Percentiles rank a stretch among this genome's conserved stretches.
Evolutionary conservation across 1,140 invertebrate species (phyloP).

Genomic region (Drosophila eugracilis): DNA sequence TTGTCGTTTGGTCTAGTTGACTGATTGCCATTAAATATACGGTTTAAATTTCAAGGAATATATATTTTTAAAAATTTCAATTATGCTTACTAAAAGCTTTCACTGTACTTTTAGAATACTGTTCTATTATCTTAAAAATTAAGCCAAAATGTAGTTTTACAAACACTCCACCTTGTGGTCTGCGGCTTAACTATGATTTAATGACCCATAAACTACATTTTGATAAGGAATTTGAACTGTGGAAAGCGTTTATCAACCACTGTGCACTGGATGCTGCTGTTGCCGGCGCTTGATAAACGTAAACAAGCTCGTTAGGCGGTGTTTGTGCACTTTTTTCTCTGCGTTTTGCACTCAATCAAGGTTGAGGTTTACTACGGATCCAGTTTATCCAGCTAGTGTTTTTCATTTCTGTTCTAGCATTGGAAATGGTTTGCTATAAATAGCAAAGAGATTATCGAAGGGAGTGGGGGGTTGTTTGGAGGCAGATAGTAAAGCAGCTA

Average conservation of each 20-base stretch:
- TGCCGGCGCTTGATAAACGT: slow-evolving; percentile 61
- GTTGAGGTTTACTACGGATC: slow-evolving; percentile 43
- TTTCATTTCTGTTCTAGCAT: slow-evolving; percentile 12
- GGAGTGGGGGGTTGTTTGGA: not conserved
- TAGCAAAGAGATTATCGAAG: not conserved
- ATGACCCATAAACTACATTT: not conserved
- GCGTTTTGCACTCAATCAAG: slow-evolving; percentile 55
- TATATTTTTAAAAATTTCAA: too few relatives aligned
- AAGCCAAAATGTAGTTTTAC: slow-evolving; percentile 1
- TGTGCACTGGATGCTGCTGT: slow-evolving; percentile 33
- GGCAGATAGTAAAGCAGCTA: slow-evolving; percentile 20
- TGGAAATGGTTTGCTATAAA: slow-evolving; percentile 45
- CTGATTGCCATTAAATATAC: too few relatives aligned
- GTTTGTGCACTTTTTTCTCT: slow-evolving; percentile 17
- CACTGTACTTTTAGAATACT: not conserved
- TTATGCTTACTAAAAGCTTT: too few relatives aligned
- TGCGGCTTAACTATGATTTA: not conserved
- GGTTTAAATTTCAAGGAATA: too few relatives aligned
- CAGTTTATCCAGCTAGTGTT: slow-evolving; percentile 44
- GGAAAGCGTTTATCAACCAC: slow-evolving; percentile 24
- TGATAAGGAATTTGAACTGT: slow-evolving; percentile 8
- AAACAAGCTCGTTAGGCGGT: slow-evolving; percentile 76
- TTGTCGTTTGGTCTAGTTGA: too few relatives aligned
- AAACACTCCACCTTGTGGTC: not conserved
- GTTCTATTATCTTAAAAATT: slow-evolving; percentile 3